These are phyloP conservation scores for Liparis tanakae DNA, from an alignment of 2,797 vertebrate genomes.

Conservation along the genomic window DNA sequence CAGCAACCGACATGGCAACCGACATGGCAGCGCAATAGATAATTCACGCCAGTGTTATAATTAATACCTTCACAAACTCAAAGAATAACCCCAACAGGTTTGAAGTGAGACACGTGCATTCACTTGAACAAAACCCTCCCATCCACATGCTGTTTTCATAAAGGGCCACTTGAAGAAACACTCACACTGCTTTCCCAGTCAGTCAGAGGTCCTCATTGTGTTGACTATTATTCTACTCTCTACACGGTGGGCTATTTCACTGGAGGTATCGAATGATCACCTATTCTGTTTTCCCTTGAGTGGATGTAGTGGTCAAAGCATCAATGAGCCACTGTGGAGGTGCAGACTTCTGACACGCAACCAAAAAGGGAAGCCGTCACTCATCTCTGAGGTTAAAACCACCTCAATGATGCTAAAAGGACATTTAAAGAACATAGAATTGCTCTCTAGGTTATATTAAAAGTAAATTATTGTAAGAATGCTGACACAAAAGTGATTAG, in stretches of 20 bases:
- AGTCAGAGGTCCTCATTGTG: slow-evolving; percentile 59
- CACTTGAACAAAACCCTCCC: slow-evolving; percentile 50
- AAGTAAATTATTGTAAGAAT: slow-evolving; percentile 33
- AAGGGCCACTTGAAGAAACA: slow-evolving; percentile 69
- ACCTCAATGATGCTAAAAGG: slow-evolving; percentile 37
- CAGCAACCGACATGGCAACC: background rate
- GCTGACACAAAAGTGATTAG: slow-evolving; percentile 5
- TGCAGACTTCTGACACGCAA: slow-evolving; percentile 53
- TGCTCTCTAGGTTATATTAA: slow-evolving; percentile 14
- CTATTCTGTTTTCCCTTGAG: slow-evolving; percentile 70
- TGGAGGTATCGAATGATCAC: slow-evolving; percentile 76
- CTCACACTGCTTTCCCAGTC: slow-evolving; percentile 71
- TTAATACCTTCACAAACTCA: slow-evolving; percentile 16
- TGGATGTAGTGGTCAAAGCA: slow-evolving; percentile 55
- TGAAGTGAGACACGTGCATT: slow-evolving; percentile 22
- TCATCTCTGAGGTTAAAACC: slow-evolving; percentile 42
- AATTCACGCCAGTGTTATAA: background rate
- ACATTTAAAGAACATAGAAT: slow-evolving; percentile 14
- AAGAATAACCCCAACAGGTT: slow-evolving; percentile 16
- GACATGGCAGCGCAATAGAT: background rate
- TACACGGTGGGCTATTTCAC: slow-evolving; percentile 70
- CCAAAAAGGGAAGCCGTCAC: slow-evolving; percentile 56
- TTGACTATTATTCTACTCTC: slow-evolving; percentile 69
- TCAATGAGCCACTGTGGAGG: slow-evolving; percentile 74
- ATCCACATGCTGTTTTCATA: slow-evolving; percentile 62